Conservation (phyloP, 1,140 invertebrate species). For the Apis florea region DNA sequence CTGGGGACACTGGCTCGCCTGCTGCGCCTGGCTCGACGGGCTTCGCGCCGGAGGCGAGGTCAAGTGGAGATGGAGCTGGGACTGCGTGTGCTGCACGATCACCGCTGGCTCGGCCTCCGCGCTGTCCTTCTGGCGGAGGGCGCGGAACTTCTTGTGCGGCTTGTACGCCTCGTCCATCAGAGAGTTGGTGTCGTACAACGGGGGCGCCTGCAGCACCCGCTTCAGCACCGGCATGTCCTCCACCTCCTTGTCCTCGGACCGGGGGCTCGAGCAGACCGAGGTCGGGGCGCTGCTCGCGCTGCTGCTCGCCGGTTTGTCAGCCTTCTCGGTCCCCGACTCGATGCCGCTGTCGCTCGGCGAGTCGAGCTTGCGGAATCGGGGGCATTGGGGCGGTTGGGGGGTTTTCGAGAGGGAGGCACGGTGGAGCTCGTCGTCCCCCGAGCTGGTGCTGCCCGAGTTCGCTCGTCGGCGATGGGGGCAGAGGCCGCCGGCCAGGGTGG, state of each 20-base stretch:
- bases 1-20: conserved; percentile 71
- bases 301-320: conserved; percentile 85
- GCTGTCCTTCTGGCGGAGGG: conserved; percentile 88
- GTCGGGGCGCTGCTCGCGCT: conserved; percentile 86
- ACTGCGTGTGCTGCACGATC: conserved; percentile 73
- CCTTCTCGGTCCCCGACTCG: conserved; percentile 93
- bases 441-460: conserved; percentile 87
- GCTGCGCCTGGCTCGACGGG: conserved; percentile 74
- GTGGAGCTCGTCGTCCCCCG: conserved; percentile 88
- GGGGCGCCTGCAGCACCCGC: conserved; percentile 93
- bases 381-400: conserved; percentile 79
- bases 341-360: conserved; percentile 96
- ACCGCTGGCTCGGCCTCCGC: conserved; percentile 86
- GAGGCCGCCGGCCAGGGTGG: conserved; percentile 86
- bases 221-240: conserved; percentile 97
- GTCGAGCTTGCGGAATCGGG: conserved; percentile 89
- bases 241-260: conserved; percentile 91
- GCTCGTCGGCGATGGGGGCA: conserved; percentile 86
- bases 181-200: conserved; percentile 92
- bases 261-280: conserved; percentile 91
- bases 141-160: conserved; percentile 96
- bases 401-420: conserved; percentile 83
- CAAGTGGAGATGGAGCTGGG: conserved; percentile 80
- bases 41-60: conserved; percentile 74
- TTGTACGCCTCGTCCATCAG: conserved; percentile 97